Base-by-base conservation (phyloP, 2,888 invertebrate species). In the Aplocera efformata region DNA sequence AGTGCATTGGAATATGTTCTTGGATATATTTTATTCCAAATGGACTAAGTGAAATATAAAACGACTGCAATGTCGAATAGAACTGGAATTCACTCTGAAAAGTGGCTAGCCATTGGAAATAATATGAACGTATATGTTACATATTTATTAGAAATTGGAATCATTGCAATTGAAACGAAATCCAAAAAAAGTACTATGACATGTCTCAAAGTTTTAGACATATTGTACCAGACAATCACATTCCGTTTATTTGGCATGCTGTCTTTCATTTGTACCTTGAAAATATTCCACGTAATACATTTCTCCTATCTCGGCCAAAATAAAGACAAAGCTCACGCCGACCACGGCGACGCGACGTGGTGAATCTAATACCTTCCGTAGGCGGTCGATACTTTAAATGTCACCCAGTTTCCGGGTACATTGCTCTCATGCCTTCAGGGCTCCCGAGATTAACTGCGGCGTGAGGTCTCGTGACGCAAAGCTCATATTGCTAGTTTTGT, bases 321-420 rank as follows among this genome's bases (percentile, higher is more conserved):
- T 25, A 31, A 9, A 33, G 25, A 26, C 35, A 38, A 46, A 32
- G 23, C 13, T 39, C 23, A 31, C 13, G 13, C 3, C 13, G 13
- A 17, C n/a, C n/a, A n/a, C n/a, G 13, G 2, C 13, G 13, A 17
- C 42, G 55, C 61, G 59, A 59, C 58, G 63, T 55, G 60, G 52
- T 53, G 51, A 38, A 60, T 58, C 57, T 65, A 63, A 69, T 63
- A 62, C 64, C 32, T 41, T 37, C 47, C 43, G 31, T 42, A 48
- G 58, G 60, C 66, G 69, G 54, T 73, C 70, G 72, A 78, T 78
- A 75, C 66, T 72, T 71, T 65, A 75, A 77, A 74, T 73, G 78
- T 79, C 79, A 73, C 69, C 67, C 61, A 68, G 67, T 73, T 78
- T 72, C 78, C 72, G 67, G 67, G 63, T 60, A 63, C 59, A 35